A percentile compares a stretch with the other conserved stretches of the same genome.
Evolutionary conservation across 2,888 invertebrate genomes (phyloP).

Genomic region (Amphiduros pacificus): DNA sequence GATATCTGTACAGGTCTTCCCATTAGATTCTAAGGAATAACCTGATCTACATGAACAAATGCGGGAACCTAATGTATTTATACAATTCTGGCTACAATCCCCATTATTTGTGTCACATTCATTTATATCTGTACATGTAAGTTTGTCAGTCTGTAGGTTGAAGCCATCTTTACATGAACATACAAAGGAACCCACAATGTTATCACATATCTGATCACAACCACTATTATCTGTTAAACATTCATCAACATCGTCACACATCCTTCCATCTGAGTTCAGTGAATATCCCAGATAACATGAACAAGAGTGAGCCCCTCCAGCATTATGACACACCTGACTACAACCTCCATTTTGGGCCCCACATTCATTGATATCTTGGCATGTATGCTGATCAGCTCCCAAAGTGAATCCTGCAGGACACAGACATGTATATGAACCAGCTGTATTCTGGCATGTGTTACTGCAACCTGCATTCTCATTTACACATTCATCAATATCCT

Average conservation of each 20-base stretch:
- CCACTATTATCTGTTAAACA: not conserved
- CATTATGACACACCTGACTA: not conserved
- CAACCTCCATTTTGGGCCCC: not conserved
- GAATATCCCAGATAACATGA: not conserved
- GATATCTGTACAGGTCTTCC: not conserved
- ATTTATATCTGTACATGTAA: not conserved
- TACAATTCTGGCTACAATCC: not conserved
- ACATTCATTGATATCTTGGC: conserved; percentile 1
- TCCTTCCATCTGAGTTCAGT: not conserved
- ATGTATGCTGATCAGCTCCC: not conserved
- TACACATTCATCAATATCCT: conserved; percentile 1
- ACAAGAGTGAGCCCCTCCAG: not conserved
- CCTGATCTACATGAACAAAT: not conserved
- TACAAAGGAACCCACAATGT: not conserved
- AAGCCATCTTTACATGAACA: not conserved
- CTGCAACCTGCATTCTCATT: conserved; percentile 70
- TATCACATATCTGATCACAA: not conserved
- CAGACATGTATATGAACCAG: conserved; percentile 73
- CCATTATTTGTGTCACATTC: not conserved
- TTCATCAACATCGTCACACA: not conserved
- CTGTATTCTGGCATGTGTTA: conserved; percentile 66
- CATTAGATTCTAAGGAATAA: not conserved
- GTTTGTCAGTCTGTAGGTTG: not conserved
- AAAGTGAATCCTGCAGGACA: conserved; percentile 78
- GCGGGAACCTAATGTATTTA: not conserved